Percentiles rank a stretch among this genome's conserved stretches.
Conservation (phyloP, 2,113 vertebrate genomes). For the Ariopsis seemanni region DNA sequence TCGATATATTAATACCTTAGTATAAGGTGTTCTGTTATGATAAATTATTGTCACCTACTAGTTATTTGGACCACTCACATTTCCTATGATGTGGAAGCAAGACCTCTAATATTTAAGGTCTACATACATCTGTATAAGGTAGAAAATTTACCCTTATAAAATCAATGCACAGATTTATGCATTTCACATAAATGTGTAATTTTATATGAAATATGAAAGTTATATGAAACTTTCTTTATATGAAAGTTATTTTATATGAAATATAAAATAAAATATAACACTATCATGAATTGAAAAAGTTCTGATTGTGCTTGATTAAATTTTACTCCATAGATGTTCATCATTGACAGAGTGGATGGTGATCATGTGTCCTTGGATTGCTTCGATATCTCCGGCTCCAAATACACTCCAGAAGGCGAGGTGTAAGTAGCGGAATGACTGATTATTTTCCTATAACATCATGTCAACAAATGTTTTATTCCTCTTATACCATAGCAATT, state of each 20-base stretch:
- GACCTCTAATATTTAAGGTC: neutral
- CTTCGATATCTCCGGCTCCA: constrained; percentile 90
- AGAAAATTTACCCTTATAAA: neutral
- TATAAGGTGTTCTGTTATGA: neutral
- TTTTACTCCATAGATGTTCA: constrained; percentile 80
- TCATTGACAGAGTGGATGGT: constrained; percentile 81
- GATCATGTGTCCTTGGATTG: constrained; percentile 81
- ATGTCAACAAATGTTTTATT: neutral
- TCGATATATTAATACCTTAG: neutral
- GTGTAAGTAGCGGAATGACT: constrained; percentile 78
- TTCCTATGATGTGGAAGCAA: neutral
- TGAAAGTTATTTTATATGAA: no score
- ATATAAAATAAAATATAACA: no score
- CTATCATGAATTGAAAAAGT: neutral
- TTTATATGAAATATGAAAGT: no score
- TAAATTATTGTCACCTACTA: neutral
- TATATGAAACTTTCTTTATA: no score
- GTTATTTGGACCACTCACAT: neutral
- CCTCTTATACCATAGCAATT: neutral
- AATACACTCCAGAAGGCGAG: constrained; percentile 92
- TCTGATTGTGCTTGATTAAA: neutral
- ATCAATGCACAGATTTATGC: neutral
- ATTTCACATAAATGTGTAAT: neutral
- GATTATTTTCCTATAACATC: neutral
- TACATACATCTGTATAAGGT: neutral